Conservation (phyloP, 2,113 vertebrate species). For the Cathartes aura region DNA sequence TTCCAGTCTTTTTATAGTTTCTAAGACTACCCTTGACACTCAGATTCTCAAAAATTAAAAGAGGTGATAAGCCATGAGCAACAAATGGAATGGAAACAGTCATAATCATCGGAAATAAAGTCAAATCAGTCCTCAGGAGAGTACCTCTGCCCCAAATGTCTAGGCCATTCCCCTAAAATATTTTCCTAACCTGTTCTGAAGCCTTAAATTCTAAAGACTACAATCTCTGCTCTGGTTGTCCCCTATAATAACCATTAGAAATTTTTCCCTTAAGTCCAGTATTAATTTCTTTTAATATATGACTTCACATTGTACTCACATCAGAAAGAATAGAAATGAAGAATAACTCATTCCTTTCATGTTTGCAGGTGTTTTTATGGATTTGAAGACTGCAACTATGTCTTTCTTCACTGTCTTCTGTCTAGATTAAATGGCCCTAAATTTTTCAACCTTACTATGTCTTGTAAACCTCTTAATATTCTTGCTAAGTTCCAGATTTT, state of each 20-base stretch:
- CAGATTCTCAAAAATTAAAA: not conserved
- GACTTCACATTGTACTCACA: not conserved
- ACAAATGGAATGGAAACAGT: not conserved
- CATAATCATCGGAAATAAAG: not conserved
- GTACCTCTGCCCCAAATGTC: not conserved
- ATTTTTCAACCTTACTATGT: not conserved
- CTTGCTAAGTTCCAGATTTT: not conserved
- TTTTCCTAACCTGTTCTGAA: not conserved
- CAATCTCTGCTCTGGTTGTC: not conserved
- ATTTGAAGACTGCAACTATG: not conserved
- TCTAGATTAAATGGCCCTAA: not conserved
- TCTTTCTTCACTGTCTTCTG: not conserved
- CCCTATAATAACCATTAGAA: not conserved
- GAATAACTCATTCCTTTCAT: not conserved
- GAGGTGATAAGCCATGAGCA: not conserved
- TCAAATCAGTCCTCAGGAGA: not conserved
- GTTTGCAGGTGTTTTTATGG: not conserved
- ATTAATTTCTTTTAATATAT: not conserved
- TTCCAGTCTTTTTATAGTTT: not conserved
- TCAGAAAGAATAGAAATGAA: not conserved
- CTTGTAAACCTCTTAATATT: not conserved
- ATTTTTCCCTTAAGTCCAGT: not conserved
- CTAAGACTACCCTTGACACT: not conserved
- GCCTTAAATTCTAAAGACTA: not conserved
- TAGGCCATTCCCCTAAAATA: not conserved